Base-by-base conservation (phyloP, 1,140 invertebrate genomes). In the Aphidius ervi region DNA sequence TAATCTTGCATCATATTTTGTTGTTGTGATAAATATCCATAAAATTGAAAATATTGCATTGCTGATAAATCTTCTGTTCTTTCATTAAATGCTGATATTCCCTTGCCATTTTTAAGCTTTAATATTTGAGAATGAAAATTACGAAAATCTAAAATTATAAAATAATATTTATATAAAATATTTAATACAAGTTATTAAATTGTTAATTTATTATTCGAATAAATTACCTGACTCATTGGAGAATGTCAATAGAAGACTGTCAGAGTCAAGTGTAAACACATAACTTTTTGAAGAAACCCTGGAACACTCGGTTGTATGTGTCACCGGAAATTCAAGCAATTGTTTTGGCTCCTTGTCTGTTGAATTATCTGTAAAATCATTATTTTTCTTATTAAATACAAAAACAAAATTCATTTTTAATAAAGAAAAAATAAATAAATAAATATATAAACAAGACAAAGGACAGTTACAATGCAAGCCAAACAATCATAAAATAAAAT, bases 1-100 rank as follows among this genome's bases (percentile, higher is more conserved):
- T 97, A 99, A 80, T 99, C 97, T 83, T 95, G 93, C 92, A 99
- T 95, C 97, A 99, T 99, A 74, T 99, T 99, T 81, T 99, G 97
- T 79, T 99, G 97, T 76, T 99, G 97, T 52, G 95, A 98, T 58
- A 99, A 81, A 81, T 98, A 99, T 58, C 97, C 95, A 81, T 99
- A 99, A 81, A 99, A 99, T 83, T 99, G 88, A 72, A 95, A 99
- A 84, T 99, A 99, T 76, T 98, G 96, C 75, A 93, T 92, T 41
- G 96, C 96, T 20, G 95, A 98, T 1, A 95, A 94, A 70, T 98
- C 94, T 75, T 98, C 97, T 31, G 97, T 98, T 74, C 97, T 84
- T 64, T 95, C 90, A n/a, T 92, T 91, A 79, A 99, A 99, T 58
- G 95, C 89, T 1, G 93, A 95, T 4, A 87, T 81, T 40, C 86